phyloP scores from a whole-genome alignment of 2,113 vertebrate genomes.

The Tragelaphus imberbis region DNA sequence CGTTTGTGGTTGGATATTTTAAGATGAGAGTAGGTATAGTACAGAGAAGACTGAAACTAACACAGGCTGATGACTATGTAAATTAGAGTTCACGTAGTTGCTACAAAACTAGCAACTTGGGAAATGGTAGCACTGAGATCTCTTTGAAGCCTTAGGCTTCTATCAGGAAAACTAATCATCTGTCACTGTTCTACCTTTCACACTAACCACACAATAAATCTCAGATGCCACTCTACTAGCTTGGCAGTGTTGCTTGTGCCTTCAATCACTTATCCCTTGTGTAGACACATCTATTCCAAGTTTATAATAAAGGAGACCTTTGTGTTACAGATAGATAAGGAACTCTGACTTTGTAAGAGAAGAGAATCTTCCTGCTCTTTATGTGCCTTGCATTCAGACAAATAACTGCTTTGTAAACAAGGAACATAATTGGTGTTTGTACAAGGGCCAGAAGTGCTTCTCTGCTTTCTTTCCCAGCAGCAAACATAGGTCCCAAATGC shows the following conservation, averaged over 20 bases:
- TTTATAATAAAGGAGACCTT: not conserved
- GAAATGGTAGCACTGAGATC: not conserved
- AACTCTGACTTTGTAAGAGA: not conserved
- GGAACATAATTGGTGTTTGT: not conserved
- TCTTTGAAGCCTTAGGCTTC: not conserved
- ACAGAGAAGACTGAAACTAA: not conserved
- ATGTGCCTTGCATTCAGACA: not conserved
- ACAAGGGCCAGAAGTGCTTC: not conserved
- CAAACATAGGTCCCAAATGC: not conserved
- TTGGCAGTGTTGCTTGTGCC: not conserved
- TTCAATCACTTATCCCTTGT: not conserved
- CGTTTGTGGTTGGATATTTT: not conserved
- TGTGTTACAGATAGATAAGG: not conserved
- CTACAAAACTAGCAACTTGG: not conserved
- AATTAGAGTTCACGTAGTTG: not conserved
- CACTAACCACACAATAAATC: not conserved
- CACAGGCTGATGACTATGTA: not conserved
- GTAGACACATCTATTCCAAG: not conserved
- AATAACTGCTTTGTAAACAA: constrained; percentile 24
- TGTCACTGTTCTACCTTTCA: not conserved
- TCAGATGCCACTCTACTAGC: not conserved
- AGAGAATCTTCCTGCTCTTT: not conserved
- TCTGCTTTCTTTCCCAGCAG: not conserved
- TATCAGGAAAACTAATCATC: not conserved
- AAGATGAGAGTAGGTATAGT: not conserved